Base-by-base conservation (phyloP, 2,888 invertebrate species). In the Anticlea derivata region DNA sequence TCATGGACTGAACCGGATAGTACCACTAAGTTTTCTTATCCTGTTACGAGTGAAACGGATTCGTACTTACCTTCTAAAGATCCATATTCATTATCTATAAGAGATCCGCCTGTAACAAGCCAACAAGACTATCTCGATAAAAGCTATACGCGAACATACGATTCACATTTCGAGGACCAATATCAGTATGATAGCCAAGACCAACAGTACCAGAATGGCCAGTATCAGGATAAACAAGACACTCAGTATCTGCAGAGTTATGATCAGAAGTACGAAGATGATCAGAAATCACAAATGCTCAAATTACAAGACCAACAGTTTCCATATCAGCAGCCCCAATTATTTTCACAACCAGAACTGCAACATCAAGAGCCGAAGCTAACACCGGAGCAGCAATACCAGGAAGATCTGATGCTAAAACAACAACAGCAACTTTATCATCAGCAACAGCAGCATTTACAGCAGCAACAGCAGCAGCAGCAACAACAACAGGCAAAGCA, bases 1-100 rank as follows among this genome's bases (percentile, higher is more conserved):
- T 67, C 86, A 58, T 89, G 87, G 88, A 80, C 78, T 60, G 88
- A 88, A 68, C 65, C 80, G 26, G 89, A 89, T 50, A 74, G 70
- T 49, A 67, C 73, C 48, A 66, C 79, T 26, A 82, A 85, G 61
- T 86, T 86, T 70, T 80, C 83, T 31, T 88, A 86, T 67, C 76
- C 83, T 55, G 72, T 73, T 30, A 78, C 78, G 40, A 83, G 75
- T 78, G 83, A 80, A 49, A 78, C 78, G 51, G 83, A 83, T 55
- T 68, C 75, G 43, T 72, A 81, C 60, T 62, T 83, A 71, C 58
- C 79, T 48, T 85, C 83, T 66, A 73, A 82, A 53, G 70, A 83
- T 61, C 75, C 81, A 65, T 76, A 77, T 57, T 66, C 82, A 40
- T 76, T 82, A 51, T 82, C 79, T 67, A 76, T 82, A 68, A 73